Percentiles rank a stretch among this genome's conserved stretches.
Conservation (phyloP, 2,797 vertebrate species). For the Danionella dracula region DNA sequence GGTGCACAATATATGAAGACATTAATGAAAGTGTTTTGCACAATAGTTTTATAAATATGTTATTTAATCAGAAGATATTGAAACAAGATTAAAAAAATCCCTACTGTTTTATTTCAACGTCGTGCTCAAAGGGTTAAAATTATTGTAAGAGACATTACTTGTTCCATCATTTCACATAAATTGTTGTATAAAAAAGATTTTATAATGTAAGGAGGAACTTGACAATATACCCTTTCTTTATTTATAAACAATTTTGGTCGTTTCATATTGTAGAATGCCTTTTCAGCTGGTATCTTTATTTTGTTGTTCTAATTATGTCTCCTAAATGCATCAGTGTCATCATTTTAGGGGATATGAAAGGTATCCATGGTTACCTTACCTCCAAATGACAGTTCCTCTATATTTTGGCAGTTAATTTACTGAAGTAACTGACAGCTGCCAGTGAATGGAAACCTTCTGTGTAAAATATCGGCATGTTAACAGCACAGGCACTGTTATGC, state of each 20-base stretch:
- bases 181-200: constrained; percentile 96
- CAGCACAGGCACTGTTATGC: constrained; percentile 94
- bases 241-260: constrained; percentile 90
- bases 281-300: constrained; percentile 79
- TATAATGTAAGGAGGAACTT: constrained; percentile 87
- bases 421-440: constrained; percentile 99
- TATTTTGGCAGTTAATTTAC: constrained; percentile 96
- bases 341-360: constrained; percentile 87
- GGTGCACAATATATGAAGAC: constrained; percentile 80
- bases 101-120: constrained; percentile 73
- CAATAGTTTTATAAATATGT: constrained; percentile 91
- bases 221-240: constrained; percentile 82
- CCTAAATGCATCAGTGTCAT: constrained; percentile 97
- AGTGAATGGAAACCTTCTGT: constrained; percentile 79
- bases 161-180: constrained; percentile 85
- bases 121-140: constrained; percentile 98
- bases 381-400: constrained; percentile 90
- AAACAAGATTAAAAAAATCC: constrained; percentile 52
- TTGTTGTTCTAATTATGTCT: constrained; percentile 80
- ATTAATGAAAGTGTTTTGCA: constrained; percentile 88
- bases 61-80: constrained; percentile 85
- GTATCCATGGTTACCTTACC: constrained; percentile 96
- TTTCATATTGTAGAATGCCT: constrained; percentile 89
- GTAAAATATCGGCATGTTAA: constrained; percentile 99
- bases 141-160: constrained; percentile 85